Evolutionary conservation across 2,797 vertebrate species (phyloP), one percentile per base, ranked within the genome.

Genomic region (Rhynchonycteris naso): DNA sequence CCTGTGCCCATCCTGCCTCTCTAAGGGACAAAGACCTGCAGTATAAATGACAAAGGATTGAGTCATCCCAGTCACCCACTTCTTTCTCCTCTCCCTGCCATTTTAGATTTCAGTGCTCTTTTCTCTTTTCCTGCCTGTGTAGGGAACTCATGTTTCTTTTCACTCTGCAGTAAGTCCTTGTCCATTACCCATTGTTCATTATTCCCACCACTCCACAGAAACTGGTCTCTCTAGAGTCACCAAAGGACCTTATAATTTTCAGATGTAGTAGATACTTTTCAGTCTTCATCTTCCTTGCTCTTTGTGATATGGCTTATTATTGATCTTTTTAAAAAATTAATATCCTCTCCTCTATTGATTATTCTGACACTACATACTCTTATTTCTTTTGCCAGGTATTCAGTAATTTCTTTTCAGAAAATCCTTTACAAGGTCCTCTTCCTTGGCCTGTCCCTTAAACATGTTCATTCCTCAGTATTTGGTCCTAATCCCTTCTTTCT

Each of bases 51-150:
- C 94, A 97, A 95, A 96, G 94, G 47, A 11, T 33, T 80, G 79
- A 93, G 88, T 96, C 95, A 96, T 82, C 65, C 69, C 35, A 12
- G 33, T 94, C 65, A 24, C 38, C 80, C 69, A 50, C 87, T 54
- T 38, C 88, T 81, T 88, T 82, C 90, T 61, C 94, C 78, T 90
- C 89, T 81, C 93, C 65, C 84, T 88, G 85, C 94, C 95, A 92
- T 96, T 95, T 88, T 92, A 89, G 15, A 72, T 90, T 69, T 96
- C 96, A 97, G 86, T 96, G 93, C 88, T 85, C 92, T 95, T 97
- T 97, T 97, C 93, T 97, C 89, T 97, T 74, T 90, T 38, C 56
- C 71, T 68, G 87, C 83, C n/a, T 92, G 24, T 50, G 71, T 91
- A 83, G 86, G 38, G 66, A 95, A 94, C 93, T 96, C 61, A 0